Percentiles rank a stretch among this genome's conserved stretches.
These are phyloP conservation scores for Leptoclinus maculatus DNA, from an alignment of 2,797 vertebrate genomes.

Conservation along the genomic window DNA sequence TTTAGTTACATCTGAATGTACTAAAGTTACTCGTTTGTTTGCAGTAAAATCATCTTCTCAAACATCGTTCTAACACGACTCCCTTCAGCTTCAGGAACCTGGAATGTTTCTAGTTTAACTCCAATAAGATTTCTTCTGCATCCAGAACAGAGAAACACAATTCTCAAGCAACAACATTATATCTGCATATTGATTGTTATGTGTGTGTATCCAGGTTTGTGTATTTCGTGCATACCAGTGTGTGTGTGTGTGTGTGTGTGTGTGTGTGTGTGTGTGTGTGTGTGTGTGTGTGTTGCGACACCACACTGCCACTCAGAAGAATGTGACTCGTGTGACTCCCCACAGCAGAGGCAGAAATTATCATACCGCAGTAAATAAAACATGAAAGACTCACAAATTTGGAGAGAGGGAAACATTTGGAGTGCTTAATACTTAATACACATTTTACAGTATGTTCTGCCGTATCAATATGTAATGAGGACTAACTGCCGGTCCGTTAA, in stretches of 20 bases:
- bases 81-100: neutral
- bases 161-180: neutral
- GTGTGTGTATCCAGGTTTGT: constrained; percentile 31
- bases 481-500: constrained; percentile 63
- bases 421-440: constrained; percentile 76
- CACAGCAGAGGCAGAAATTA: constrained; percentile 53
- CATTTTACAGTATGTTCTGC: constrained; percentile 69
- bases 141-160: neutral
- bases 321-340: constrained; percentile 53
- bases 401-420: constrained; percentile 65
- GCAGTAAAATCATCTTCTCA: no score
- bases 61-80: no score
- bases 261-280: constrained; percentile 15
- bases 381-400: constrained; percentile 72
- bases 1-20: neutral
- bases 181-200: constrained; percentile 19
- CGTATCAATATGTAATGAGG: constrained; percentile 77
- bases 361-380: constrained; percentile 73
- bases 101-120: neutral
- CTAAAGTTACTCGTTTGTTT: neutral
- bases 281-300: neutral
- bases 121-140: neutral
- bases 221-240: constrained; percentile 11
- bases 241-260: neutral
- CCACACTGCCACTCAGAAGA: constrained; percentile 49